These are phyloP conservation scores for Eolophus roseicapilla DNA, from an alignment of 2,113 vertebrate species.

Conservation along the genomic window DNA sequence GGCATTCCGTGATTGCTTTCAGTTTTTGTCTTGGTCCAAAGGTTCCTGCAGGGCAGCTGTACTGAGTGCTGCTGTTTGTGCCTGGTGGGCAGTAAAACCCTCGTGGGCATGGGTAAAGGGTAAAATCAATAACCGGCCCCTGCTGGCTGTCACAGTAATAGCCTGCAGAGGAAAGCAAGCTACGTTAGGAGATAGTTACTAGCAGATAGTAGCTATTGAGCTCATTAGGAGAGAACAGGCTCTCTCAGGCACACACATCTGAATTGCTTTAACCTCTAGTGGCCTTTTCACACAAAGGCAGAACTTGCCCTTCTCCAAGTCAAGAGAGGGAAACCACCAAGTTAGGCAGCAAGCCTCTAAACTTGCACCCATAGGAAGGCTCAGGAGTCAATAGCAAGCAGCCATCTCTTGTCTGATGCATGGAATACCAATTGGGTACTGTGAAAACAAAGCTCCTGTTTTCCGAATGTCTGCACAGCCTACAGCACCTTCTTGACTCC, in stretches of 20 bases:
- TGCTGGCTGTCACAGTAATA: slow-evolving; percentile 83
- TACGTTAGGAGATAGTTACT: neutral
- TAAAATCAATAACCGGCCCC: slow-evolving; percentile 70
- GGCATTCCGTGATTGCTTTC: slow-evolving; percentile 70
- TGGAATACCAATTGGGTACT: neutral
- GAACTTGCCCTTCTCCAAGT: neutral
- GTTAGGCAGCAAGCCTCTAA: neutral
- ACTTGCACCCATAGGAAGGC: neutral
- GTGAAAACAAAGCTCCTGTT: neutral
- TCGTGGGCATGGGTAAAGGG: slow-evolving; percentile 78
- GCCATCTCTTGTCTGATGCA: neutral
- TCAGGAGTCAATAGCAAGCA: neutral
- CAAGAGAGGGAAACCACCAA: neutral
- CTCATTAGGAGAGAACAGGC: neutral
- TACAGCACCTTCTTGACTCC: neutral
- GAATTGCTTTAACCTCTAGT: neutral
- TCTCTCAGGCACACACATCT: neutral
- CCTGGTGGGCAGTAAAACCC: slow-evolving; percentile 89
- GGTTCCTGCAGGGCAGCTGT: slow-evolving; percentile 84
- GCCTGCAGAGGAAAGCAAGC: slow-evolving; percentile 64
- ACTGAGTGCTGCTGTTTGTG: slow-evolving; percentile 73
- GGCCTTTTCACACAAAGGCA: neutral
- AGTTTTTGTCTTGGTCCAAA: slow-evolving; percentile 76
- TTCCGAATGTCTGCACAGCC: neutral
- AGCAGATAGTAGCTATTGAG: neutral